A percentile compares a stretch with the other conserved stretches of the same genome.
Conservation (phyloP, 2,113 vertebrate genomes). For the Crotalus viridis region DNA sequence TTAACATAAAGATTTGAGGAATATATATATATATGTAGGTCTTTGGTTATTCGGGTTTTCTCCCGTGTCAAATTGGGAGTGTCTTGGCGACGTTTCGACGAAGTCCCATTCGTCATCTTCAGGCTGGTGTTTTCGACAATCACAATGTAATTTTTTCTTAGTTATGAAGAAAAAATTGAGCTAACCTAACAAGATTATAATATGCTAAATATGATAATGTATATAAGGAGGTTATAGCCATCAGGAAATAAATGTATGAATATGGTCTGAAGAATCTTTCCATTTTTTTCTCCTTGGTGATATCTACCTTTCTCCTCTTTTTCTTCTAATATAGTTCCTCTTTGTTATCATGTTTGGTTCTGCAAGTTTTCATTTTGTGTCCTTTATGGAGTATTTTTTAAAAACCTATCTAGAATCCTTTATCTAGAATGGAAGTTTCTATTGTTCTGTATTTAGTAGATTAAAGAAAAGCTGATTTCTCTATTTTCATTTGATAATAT, state of each 20-base stretch:
- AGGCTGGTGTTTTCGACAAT: background rate
- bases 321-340: background rate
- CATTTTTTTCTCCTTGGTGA: slow-evolving; percentile 5
- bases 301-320: slow-evolving; percentile 6
- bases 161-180: background rate
- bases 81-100: no score
- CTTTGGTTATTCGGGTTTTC: no score
- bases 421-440: background rate
- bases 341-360: background rate
- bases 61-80: no score
- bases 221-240: slow-evolving; percentile 9
- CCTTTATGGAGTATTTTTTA: background rate
- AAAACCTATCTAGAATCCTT: background rate
- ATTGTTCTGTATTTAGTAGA: background rate
- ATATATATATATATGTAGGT: no score
- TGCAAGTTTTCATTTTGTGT: background rate
- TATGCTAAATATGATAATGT: background rate
- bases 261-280: background rate
- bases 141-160: background rate
- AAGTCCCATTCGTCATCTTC: no score
- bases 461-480: background rate
- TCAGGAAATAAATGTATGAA: background rate
- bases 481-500: no score
- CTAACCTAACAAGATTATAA: background rate
- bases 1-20: no score